Conservation (phyloP, 2,113 vertebrate species). For the Siniperca chuatsi region DNA sequence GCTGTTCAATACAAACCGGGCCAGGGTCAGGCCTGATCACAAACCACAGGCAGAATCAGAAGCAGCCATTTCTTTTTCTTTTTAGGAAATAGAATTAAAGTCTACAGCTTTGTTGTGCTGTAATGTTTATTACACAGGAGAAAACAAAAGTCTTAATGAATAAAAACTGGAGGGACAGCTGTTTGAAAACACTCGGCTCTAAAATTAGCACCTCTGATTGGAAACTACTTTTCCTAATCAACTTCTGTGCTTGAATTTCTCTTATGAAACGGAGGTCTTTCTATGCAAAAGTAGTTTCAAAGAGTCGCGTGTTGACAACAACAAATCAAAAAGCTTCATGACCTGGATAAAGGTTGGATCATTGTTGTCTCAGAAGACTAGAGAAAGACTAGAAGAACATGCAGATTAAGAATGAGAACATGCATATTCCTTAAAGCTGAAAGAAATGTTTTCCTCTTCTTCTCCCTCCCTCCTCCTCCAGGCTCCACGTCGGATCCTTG, state of each 20-base stretch:
- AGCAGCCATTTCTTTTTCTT: not conserved
- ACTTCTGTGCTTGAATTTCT: not conserved
- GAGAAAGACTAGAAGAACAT: not conserved
- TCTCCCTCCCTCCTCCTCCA: slow-evolving; percentile 51
- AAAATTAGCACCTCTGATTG: not conserved
- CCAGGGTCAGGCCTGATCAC: not conserved
- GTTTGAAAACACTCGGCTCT: not conserved
- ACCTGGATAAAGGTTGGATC: not conserved
- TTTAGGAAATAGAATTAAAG: not conserved
- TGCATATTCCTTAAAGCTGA: not conserved
- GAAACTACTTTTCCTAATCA: not conserved
- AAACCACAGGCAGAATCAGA: not conserved
- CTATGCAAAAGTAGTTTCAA: not conserved
- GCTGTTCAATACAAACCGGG: not conserved
- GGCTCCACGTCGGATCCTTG: slow-evolving; percentile 91
- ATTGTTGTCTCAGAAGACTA: not conserved
- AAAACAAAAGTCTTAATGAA: not conserved
- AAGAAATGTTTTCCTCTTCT: not conserved
- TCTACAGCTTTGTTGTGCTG: not conserved
- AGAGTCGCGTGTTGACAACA: not conserved
- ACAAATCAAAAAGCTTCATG: not conserved
- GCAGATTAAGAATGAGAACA: not conserved
- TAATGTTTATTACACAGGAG: not conserved
- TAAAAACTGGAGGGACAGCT: not conserved
- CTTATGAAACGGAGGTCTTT: not conserved